Conservation (phyloP, 1,140 invertebrate species). For the Bombus soroeensis region DNA sequence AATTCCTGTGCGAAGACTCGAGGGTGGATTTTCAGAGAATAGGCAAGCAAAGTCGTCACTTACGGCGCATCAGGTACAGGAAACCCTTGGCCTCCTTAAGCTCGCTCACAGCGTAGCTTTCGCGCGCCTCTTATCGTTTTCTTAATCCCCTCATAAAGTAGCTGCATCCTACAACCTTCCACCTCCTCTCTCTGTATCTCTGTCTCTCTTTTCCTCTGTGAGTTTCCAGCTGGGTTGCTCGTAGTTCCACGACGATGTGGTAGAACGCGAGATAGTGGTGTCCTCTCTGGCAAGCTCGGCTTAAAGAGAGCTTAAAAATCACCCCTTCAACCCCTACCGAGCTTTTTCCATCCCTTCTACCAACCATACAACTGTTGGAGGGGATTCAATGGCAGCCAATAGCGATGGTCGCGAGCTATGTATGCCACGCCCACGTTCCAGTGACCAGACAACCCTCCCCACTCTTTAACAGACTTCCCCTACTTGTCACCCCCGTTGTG, state of each 20-base stretch:
- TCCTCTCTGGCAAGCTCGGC: constrained; percentile 75
- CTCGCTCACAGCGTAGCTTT: constrained; percentile 67
- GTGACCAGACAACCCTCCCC: constrained; percentile 74
- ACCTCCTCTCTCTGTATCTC: constrained; percentile 41
- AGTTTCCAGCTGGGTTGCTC: constrained; percentile 64
- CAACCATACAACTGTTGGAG: constrained; percentile 57
- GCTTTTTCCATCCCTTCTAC: constrained; percentile 75
- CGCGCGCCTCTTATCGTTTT: constrained; percentile 72
- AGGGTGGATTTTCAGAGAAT: constrained; percentile 15
- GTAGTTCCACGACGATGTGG: constrained; percentile 71
- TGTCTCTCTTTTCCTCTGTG: constrained; percentile 59
- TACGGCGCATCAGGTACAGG: constrained; percentile 54
- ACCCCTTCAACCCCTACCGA: constrained; percentile 73
- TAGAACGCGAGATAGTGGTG: constrained; percentile 76
- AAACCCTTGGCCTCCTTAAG: constrained; percentile 63
- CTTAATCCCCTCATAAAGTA: constrained; percentile 75
- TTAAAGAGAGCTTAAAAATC: constrained; percentile 81
- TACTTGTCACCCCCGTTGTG: constrained; percentile 44
- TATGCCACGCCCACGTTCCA: constrained; percentile 79
- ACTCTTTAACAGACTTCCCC: constrained; percentile 59
- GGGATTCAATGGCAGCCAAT: constrained; percentile 79
- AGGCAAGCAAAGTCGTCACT: constrained; percentile 49
- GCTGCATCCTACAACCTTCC: constrained; percentile 65
- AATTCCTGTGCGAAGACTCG: constrained; percentile 10
- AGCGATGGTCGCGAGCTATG: constrained; percentile 75